Evolutionary conservation across 2,888 invertebrate genomes (phyloP), one percentile per base, ranked within the genome.

Genomic region (Drosophila setosimentum): DNA sequence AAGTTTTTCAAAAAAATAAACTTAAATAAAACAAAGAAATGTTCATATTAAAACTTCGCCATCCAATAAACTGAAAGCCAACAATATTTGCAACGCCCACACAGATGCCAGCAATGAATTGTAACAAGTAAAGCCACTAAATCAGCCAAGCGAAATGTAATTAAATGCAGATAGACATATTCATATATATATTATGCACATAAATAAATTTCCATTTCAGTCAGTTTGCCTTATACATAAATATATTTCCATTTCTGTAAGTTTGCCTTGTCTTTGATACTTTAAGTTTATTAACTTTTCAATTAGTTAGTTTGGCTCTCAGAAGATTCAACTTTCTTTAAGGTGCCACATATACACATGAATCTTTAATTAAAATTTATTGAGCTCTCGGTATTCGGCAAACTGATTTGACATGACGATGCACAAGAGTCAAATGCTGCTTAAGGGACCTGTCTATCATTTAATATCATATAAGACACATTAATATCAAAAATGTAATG

Each of bases 71-170:
- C 10, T 3, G 10, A 29, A 21, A n/a, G 30, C 29, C 27, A 27
- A 29, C 45, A 42, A 68, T 48, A 48, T 30, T 55, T 33, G n/a
- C 49, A 70, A 76, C 78, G 76, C 78, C 71, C 63, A 49, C 66
- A 45, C 76, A 80, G 77, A 73, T 55, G 66, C 24, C 30, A 29
- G 67, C 48, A 60, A 76, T 76, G 67, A 70, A 76, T 80, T 73
- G 73, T 70, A 76, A 68, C 62, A 65, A 57, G 62, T 58, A 61
- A 73, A 70, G 59, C 64, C 21, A 69, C 80, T 80, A 73, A 69
- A 58, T 42, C 76, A 76, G 10, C 45, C 13, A 45, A 59, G 53
- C 59, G 49, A 69, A 76, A 63, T 73, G 73, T 73, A 79, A 79
- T 79, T 80, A 80, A 80, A 65, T 76, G 62, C 77, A 78, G 71